These are phyloP conservation scores for Tetheella fluctuosa DNA, from an alignment of 2,888 invertebrate species.

Conservation along the genomic window DNA sequence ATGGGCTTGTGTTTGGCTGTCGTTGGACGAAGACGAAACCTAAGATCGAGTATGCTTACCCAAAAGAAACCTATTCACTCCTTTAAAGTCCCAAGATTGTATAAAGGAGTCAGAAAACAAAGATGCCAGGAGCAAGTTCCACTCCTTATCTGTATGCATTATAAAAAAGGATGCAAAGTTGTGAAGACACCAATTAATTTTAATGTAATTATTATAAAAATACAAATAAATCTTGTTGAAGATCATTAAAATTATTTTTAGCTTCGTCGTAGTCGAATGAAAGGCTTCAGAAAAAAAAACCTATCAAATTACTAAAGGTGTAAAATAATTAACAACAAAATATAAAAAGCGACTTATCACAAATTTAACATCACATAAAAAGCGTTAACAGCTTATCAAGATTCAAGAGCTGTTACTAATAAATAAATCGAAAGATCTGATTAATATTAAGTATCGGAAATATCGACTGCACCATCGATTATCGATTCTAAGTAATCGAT, in stretches of 20 bases:
- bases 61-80: too few species aligned
- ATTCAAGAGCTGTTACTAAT: neutral
- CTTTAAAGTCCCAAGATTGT: too few species aligned
- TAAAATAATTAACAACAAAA: neutral
- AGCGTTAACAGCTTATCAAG: neutral
- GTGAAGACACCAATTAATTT: too few species aligned
- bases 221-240: neutral
- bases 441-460: neutral
- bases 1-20: too few species aligned
- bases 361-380: neutral
- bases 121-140: too few species aligned
- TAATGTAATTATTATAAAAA: too few species aligned
- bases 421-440: slow-evolving; percentile 2
- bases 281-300: neutral
- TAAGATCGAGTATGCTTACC: too few species aligned
- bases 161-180: too few species aligned
- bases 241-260: neutral
- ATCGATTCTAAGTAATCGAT: neutral
- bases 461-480: neutral
- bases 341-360: neutral
- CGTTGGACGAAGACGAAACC: too few species aligned
- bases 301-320: slow-evolving; percentile 1
- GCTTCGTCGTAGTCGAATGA: neutral
- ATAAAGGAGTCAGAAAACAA: too few species aligned
- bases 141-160: too few species aligned